Evolutionary conservation across 1,140 invertebrate species (phyloP), one percentile per base, ranked within the genome.

Genomic region (Aphis craccivora): DNA sequence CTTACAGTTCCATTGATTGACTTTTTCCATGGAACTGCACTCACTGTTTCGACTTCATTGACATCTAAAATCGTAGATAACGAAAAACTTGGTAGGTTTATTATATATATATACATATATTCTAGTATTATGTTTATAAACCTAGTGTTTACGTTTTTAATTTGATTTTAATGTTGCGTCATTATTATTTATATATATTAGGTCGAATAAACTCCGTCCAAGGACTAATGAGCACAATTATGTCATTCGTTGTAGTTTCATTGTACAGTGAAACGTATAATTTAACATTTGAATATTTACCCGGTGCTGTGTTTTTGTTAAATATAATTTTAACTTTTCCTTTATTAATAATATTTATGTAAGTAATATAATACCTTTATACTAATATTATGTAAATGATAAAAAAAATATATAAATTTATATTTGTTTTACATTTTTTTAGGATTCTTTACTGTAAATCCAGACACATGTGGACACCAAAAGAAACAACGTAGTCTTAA

Each of bases 51-150:
- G 37, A 94, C 93, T 20, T 94, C 94, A 22, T 94, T 94, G 23
- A 93, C 93, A 5, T 94, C 94, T 14, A 94, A 94, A 92, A 43
- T 94, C 11, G 94, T 94, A 25, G 88, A 94, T 4, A 81, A 48
- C 37, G 55, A 83, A 30, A 94, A 94, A 43, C 51, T 94, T 23
- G 94, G 94, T 91, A 81, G 30, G 67, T 23, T 14, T 20, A n/a
- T 48, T 20, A 84, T 45, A 25, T 25, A 3, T 11, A 83, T 43
- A 22, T 37, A n/a, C 43, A 3, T 37, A 40, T 40, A 40, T 40
- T 40, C 37, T 40, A 40, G 37, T 40, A 40, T 40, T 40, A 40
- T 40, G 4, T 35, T n/a, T 25, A 0, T 25, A 0, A 8, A 30
- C 8, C 55, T 37, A 3, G 81, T 14, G 43, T 84, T 30, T n/a